A percentile compares a stretch with the other conserved stretches of the same genome.
Conservation (phyloP, 2,113 vertebrate species). For the Burhinus oedicnemus region DNA sequence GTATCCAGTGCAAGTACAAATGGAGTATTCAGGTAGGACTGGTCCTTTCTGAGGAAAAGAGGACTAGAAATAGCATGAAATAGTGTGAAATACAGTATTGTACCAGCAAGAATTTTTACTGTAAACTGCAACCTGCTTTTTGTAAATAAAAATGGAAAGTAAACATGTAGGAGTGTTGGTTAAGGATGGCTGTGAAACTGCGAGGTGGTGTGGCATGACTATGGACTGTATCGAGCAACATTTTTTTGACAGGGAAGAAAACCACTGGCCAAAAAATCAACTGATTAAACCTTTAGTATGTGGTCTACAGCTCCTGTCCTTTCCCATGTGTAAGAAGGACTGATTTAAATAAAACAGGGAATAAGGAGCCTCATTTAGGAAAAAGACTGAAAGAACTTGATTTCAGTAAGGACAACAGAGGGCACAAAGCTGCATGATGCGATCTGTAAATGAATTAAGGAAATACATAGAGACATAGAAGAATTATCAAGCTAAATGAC, state of each 20-base stretch:
- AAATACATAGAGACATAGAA: neutral
- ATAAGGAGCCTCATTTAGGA: neutral
- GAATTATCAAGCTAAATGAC: neutral
- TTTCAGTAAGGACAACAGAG: neutral
- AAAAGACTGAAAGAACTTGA: neutral
- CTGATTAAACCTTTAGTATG: neutral
- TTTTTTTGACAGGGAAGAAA: neutral
- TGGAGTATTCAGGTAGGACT: neutral
- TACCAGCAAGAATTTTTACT: neutral
- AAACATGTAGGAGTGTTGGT: neutral
- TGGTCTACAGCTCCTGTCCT: neutral
- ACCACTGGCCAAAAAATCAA: neutral
- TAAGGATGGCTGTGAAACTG: neutral
- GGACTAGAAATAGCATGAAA: neutral
- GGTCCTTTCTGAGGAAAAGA: neutral
- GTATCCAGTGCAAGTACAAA: neutral
- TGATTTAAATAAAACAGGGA: neutral
- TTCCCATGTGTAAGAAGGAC: neutral
- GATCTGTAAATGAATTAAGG: neutral
- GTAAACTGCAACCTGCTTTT: neutral
- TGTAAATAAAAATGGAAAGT: neutral
- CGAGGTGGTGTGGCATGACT: accelerated
- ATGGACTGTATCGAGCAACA: accelerated
- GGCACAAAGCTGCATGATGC: neutral
- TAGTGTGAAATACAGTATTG: neutral